Base-by-base conservation (phyloP, 2,113 vertebrate species). In the Pipa parva region DNA sequence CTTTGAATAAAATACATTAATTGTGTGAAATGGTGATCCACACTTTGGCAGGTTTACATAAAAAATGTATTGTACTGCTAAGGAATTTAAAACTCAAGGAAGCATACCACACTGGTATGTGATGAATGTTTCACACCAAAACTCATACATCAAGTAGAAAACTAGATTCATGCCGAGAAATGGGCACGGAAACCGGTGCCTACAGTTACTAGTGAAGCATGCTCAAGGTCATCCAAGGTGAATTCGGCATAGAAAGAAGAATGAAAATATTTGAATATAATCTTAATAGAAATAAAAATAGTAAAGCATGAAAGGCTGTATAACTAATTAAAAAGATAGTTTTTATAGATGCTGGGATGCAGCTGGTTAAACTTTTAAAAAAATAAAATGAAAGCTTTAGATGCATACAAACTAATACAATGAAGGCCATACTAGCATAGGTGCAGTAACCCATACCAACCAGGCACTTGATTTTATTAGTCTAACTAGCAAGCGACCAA, bases 21-120 rank as follows among this genome's bases (percentile, higher is more conserved):
- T 58, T 58, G 36, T 15, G 12, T 58, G 29, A 37, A 13, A 37
- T 58, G 21, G 9, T 36, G 24, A 11, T 58, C 22, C 21, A 37
- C 21, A 31, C 31, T 58, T 36, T 58, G 18, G 10, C 12, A 29
- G 31, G 9, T 77, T 72, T 60, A 48, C 68, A 77, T 56, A 20
- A 74, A 50, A 50, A 28, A 2, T 72, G 3, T 17, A 5, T 1
- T 0, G 12, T 17, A 46, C 72, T 74, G 72, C 70, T 58, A 58
- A 12, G 13, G 33, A 22, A 58, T 33, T 12, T 10, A 59, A 59
- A 59, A 59, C 13, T 22, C 12, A 59, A 59, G 37, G 57, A 42
- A 36, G 57, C 57, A 59, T 15, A n/a, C 37, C 33, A 17, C 15
- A 45, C 24, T 17, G 37, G n/a, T 59, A 15, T 42, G 37, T 59